Conservation (phyloP, 2,888 invertebrate genomes). For the Aphidius colemani region DNA sequence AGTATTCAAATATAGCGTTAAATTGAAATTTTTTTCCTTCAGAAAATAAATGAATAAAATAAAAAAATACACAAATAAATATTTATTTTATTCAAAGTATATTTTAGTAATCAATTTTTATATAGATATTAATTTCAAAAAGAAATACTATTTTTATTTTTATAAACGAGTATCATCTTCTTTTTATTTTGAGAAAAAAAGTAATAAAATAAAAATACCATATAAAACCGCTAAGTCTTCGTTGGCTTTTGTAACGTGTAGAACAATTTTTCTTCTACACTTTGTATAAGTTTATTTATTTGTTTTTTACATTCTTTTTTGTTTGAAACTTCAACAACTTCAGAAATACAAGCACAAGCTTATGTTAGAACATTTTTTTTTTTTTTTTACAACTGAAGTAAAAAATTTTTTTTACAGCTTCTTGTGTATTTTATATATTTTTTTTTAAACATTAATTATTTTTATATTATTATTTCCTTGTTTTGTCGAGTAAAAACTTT, state of each 20-base stretch:
- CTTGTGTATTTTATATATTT: no score
- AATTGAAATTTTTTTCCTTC: no score
- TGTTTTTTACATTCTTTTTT: conserved; percentile 10
- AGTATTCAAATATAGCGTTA: no score
- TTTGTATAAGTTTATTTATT: conserved; percentile 8
- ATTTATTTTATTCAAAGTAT: no score
- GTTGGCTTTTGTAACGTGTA: conserved; percentile 18
- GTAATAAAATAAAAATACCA: background rate
- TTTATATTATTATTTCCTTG: no score
- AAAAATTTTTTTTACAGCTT: no score
- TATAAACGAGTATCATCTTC: background rate
- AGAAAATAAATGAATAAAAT: no score
- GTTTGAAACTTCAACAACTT: background rate
- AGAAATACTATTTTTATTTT: background rate
- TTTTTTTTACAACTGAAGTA: conserved; percentile 2
- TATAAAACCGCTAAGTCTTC: conserved; percentile 6
- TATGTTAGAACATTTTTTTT: background rate
- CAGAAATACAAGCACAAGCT: background rate
- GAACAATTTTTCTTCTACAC: conserved; percentile 8
- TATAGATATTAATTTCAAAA: background rate
- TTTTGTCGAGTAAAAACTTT: no score
- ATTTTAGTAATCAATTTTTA: no score
- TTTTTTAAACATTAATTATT: no score
- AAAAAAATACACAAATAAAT: no score
- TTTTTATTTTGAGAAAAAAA: background rate